Conservation (phyloP, 2,113 vertebrate genomes). For the Prietella phreatophila region DNA sequence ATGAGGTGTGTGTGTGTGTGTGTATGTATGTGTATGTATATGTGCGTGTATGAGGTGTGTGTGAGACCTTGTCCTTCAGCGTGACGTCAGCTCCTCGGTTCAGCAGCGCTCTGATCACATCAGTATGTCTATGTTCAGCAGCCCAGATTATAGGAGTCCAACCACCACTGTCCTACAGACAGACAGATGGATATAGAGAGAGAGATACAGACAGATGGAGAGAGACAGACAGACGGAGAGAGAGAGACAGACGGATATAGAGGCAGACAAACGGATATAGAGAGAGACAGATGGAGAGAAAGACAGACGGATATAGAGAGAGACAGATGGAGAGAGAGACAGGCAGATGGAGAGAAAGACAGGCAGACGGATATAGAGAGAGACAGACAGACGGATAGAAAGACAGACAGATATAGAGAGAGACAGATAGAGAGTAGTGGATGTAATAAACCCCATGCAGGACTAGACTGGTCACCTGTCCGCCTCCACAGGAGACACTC, state of each 20-base stretch:
- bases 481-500: too few relatives aligned
- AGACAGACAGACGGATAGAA: not conserved
- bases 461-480: too few relatives aligned
- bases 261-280: too few relatives aligned
- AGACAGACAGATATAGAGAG: not conserved
- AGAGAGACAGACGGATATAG: not conserved
- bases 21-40: too few relatives aligned
- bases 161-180: slow-evolving; percentile 81
- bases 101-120: slow-evolving; percentile 82
- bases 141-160: slow-evolving; percentile 96
- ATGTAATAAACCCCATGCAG: not conserved
- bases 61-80: slow-evolving; percentile 81
- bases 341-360: not conserved
- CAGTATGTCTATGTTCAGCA: slow-evolving; percentile 86
- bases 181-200: not conserved
- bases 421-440: not conserved
- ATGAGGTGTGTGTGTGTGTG: too few relatives aligned
- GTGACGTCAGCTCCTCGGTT: slow-evolving; percentile 85
- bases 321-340: not conserved
- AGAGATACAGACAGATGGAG: not conserved
- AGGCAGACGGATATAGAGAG: not conserved
- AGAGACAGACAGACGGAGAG: not conserved
- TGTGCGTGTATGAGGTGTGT: not conserved
- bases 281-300: not conserved
- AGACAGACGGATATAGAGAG: too few relatives aligned